A percentile compares a stretch with the other conserved stretches of the same genome.
Conservation (phyloP, 2,797 vertebrate species). For the Chelon labrosus region DNA sequence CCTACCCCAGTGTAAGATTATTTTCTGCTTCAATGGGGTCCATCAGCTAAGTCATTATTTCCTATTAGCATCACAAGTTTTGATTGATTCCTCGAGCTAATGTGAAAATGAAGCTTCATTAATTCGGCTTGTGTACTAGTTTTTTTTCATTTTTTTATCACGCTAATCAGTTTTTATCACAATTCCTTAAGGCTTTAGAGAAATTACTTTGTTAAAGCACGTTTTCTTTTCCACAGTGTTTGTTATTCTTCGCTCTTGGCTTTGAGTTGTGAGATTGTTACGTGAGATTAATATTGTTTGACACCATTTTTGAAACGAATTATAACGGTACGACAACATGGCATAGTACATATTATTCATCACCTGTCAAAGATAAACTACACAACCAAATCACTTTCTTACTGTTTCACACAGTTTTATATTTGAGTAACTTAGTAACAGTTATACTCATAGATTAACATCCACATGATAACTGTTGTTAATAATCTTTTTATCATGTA, state of each 20-base stretch:
- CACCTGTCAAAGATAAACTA: neutral
- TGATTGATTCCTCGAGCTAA: slow-evolving; percentile 70
- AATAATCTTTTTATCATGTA: too few relatives aligned
- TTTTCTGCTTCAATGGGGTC: slow-evolving; percentile 75
- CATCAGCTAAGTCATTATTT: slow-evolving; percentile 73
- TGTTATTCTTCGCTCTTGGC: neutral
- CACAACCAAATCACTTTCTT: neutral
- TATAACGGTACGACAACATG: neutral
- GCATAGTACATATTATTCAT: neutral
- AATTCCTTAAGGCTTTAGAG: slow-evolving; percentile 29
- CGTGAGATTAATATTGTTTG: neutral
- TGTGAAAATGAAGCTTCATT: slow-evolving; percentile 69
- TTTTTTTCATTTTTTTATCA: slow-evolving; percentile 14
- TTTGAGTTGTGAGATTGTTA: neutral
- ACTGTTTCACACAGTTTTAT: neutral
- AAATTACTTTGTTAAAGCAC: neutral
- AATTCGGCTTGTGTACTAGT: slow-evolving; percentile 37
- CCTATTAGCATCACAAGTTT: slow-evolving; percentile 71
- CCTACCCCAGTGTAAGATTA: slow-evolving; percentile 58
- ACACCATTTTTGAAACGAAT: slow-evolving; percentile 1
- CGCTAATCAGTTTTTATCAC: slow-evolving; percentile 31
- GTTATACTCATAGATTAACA: neutral
- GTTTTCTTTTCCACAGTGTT: neutral
- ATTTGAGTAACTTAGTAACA: neutral
- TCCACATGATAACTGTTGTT: too few relatives aligned